Percentiles rank a stretch among this genome's conserved stretches.
Conservation (phyloP, 1,140 invertebrate genomes). For the Paracyclopina nana region DNA sequence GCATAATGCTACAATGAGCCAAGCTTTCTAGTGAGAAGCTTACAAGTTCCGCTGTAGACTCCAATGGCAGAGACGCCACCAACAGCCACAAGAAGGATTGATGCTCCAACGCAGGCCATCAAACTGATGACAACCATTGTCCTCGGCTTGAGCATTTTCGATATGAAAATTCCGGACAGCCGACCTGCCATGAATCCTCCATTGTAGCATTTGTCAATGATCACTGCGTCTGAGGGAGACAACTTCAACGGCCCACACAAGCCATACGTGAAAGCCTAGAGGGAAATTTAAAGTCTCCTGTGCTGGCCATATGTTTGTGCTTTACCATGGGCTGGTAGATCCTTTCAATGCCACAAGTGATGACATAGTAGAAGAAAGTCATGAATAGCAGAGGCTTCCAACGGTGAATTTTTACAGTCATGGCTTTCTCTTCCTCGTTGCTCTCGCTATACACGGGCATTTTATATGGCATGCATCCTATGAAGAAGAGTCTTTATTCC, state of each 20-base stretch:
- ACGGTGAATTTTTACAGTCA: no score
- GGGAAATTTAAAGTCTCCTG: no score
- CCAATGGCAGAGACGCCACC: background rate
- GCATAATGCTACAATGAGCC: no score
- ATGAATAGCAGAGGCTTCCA: background rate
- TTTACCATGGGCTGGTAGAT: background rate
- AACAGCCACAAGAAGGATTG: background rate
- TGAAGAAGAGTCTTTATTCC: background rate
- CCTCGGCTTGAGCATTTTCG: conserved; percentile 9
- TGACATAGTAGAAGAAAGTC: background rate
- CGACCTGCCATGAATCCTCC: conserved; percentile 15
- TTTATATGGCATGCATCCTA: no score
- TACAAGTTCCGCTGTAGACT: conserved; percentile 4
- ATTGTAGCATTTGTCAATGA: conserved; percentile 11
- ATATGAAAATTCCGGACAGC: background rate
- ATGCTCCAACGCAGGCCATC: background rate
- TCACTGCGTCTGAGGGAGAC: background rate
- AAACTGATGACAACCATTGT: conserved; percentile 6
- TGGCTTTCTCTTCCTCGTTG: background rate
- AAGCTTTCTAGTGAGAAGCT: no score
- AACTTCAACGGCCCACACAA: conserved; percentile 6
- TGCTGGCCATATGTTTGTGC: no score
- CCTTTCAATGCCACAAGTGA: background rate
- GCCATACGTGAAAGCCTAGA: conserved; percentile 4
- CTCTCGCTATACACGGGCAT: no score